Percentiles rank a stretch among this genome's conserved stretches.
Conservation (phyloP, 2,888 invertebrate species). For the Thera britannica region DNA sequence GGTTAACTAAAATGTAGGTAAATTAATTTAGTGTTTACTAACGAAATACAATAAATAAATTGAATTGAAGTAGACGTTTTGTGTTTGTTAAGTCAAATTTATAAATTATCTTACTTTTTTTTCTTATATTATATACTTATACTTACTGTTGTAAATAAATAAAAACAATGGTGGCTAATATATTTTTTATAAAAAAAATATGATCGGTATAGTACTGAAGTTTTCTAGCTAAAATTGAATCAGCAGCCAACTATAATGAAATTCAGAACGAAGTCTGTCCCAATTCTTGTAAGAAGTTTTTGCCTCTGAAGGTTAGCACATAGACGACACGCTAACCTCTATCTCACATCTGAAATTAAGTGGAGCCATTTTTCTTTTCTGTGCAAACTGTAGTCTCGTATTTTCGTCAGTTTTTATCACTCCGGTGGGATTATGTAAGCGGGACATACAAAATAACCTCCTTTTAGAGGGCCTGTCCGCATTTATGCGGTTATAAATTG, state of each 20-base stretch:
- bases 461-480: slow-evolving; percentile 50
- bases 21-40: too few relatives aligned
- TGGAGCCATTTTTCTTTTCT: slow-evolving; percentile 51
- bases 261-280: background rate
- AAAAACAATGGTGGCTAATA: too few relatives aligned
- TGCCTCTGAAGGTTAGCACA: slow-evolving; percentile 32
- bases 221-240: background rate
- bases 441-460: slow-evolving; percentile 55
- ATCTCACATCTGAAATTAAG: slow-evolving; percentile 54
- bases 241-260: background rate
- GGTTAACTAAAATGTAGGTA: too few relatives aligned
- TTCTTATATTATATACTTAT: too few relatives aligned
- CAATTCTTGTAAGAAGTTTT: slow-evolving; percentile 3
- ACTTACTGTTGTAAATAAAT: too few relatives aligned
- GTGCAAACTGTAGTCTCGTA: slow-evolving; percentile 49
- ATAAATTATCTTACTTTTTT: too few relatives aligned
- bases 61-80: too few relatives aligned
- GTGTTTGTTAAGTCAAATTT: too few relatives aligned
- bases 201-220: background rate
- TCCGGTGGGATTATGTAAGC: slow-evolving; percentile 48
- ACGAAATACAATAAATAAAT: too few relatives aligned
- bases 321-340: slow-evolving; percentile 43
- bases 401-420: slow-evolving; percentile 57
- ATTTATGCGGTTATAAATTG: slow-evolving; percentile 65
- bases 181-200: background rate